Evolutionary conservation across 2,113 vertebrate genomes (phyloP).

Genomic region (Melanerpes aurifrons): DNA sequence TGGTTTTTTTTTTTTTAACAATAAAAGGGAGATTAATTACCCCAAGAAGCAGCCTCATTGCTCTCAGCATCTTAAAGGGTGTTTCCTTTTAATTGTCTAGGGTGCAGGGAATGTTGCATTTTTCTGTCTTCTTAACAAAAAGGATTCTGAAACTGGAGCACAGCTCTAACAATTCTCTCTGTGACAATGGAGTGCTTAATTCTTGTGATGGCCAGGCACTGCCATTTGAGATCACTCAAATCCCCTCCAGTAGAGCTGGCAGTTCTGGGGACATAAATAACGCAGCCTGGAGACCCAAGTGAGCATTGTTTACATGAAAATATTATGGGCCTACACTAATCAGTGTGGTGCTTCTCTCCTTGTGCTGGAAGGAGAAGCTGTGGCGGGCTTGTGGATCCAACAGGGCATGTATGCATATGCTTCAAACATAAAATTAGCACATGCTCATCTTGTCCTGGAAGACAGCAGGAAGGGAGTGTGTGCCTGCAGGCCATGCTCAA

Average conservation of each 20-base stretch:
- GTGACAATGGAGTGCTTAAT: slow-evolving; percentile 45
- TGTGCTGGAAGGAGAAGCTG: neutral
- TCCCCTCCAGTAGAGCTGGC: slow-evolving; percentile 16
- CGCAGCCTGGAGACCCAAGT: neutral
- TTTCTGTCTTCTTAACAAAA: slow-evolving; percentile 47
- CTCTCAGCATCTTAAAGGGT: neutral
- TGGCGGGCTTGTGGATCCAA: accelerated
- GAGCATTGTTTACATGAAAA: neutral
- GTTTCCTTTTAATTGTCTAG: slow-evolving; percentile 36
- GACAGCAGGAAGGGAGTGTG: accelerated
- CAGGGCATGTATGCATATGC: accelerated
- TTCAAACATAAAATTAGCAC: neutral
- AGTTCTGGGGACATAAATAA: slow-evolving; percentile 53
- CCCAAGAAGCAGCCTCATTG: neutral
- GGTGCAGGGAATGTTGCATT: neutral
- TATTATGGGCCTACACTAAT: neutral
- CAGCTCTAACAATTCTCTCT: slow-evolving; percentile 35
- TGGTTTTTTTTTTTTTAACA: neutral
- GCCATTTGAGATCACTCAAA: slow-evolving; percentile 29
- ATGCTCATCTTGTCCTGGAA: neutral
- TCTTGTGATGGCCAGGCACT: slow-evolving; percentile 12
- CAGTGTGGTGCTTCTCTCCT: neutral
- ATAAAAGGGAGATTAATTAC: neutral
- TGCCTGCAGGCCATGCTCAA: neutral
- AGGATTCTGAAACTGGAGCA: slow-evolving; percentile 29